Conservation (phyloP, 2,888 invertebrate species). For the Ormyrus rosae region DNA sequence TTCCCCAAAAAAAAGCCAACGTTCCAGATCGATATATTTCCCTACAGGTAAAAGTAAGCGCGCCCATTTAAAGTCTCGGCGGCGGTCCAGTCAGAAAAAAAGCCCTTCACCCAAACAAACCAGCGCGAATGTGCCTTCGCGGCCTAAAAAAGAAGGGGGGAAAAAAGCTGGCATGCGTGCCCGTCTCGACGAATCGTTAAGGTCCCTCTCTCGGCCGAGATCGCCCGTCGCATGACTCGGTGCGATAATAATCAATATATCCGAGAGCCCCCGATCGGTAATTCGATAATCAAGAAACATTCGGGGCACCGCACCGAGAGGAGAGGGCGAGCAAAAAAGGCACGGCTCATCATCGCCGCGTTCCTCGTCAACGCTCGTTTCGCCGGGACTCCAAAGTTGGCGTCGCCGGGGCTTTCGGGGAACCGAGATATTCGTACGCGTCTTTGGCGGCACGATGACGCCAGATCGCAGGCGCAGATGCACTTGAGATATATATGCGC, state of each 20-base stretch:
- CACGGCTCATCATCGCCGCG: constrained; percentile 15
- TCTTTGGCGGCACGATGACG: constrained; percentile 16
- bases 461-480: constrained; percentile 16
- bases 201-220: constrained; percentile 12
- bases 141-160: no score
- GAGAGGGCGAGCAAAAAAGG: neutral
- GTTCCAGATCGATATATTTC: no score
- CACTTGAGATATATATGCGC: neutral
- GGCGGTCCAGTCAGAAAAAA: no score
- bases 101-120: no score
- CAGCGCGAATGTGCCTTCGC: no score
- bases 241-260: constrained; percentile 32
- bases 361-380: neutral
- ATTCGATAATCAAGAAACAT: constrained; percentile 39
- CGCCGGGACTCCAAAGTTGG: constrained; percentile 30
- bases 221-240: neutral
- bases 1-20: no score
- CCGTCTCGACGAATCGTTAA: constrained; percentile 6
- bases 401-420: constrained; percentile 7
- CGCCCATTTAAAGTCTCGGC: no score
- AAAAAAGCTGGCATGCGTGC: no score
- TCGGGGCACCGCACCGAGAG: neutral
- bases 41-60: no score
- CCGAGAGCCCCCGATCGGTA: constrained; percentile 31
- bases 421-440: constrained; percentile 18